phyloP scores from a whole-genome alignment of 2,888 invertebrate genomes.

The Drosophila kanekoi region DNA sequence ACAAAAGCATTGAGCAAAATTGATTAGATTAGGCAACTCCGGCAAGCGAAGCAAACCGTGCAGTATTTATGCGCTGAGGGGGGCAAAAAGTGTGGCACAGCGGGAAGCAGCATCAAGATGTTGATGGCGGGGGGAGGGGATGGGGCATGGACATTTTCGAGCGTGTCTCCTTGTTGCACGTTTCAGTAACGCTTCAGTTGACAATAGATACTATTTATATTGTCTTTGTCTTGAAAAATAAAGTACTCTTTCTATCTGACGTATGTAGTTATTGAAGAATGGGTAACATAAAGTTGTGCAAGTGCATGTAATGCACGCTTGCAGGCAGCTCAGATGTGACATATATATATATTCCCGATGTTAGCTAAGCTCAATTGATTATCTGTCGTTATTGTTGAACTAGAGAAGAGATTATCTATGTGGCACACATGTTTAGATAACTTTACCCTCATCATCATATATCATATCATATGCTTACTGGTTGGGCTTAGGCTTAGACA shows the following conservation, averaged over 20 bases:
- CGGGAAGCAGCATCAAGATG: not conserved
- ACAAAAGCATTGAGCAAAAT: constrained; percentile 64
- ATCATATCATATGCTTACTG: too few species aligned
- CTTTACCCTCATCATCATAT: too few species aligned
- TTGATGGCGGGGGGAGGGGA: not conserved
- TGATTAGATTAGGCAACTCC: constrained; percentile 74
- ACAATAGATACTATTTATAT: constrained; percentile 29
- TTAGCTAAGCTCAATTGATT: too few species aligned
- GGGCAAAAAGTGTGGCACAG: not conserved
- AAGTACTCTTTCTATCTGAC: constrained; percentile 27
- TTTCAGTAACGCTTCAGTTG: constrained; percentile 50
- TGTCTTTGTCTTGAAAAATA: not conserved
- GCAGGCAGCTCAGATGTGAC: too few species aligned
- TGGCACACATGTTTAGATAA: too few species aligned
- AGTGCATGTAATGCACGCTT: too few species aligned
- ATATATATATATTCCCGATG: too few species aligned
- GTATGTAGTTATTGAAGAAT: not conserved
- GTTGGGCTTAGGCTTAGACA: too few species aligned
- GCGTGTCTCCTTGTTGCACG: constrained; percentile 30
- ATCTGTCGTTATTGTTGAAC: too few species aligned
- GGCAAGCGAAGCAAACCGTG: constrained; percentile 49
- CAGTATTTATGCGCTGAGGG: constrained; percentile 47
- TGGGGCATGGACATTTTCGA: constrained; percentile 3
- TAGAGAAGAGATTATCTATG: too few species aligned
- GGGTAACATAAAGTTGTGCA: too few species aligned